Evolutionary conservation across 2,113 vertebrate species (phyloP), one percentile per base, ranked within the genome.

Genomic region (Actinemys pallida): DNA sequence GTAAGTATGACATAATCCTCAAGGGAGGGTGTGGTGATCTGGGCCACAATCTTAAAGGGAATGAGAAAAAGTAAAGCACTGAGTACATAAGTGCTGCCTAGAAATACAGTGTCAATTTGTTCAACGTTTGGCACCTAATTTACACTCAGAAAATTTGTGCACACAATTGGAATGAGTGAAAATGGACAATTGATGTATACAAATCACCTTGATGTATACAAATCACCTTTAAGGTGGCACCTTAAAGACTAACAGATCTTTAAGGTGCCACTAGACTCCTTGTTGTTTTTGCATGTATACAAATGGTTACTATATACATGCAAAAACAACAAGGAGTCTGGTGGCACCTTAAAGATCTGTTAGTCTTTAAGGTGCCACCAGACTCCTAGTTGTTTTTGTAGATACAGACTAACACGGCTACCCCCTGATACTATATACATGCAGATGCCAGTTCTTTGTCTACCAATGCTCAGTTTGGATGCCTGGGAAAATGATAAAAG

Each of bases 81-180:
- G 16, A 72, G 65, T 12, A 45, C 11, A 20, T 42, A 89, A 80
- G 47, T 92, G 65, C 0, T 88, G 1, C 5, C 5, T 13, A 35
- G 20, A 8, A 94, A 31, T 1, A 19, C 29, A 35, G 3, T 24
- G 1, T 3, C 54, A 3, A 0, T 13, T 57, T 86, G 49, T 86
- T 62, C 29, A n/a, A 75, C 80, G 82, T n/a, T 9, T 6, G 80
- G 35, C 10, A n/a, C 83, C 81, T 86, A 47, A 87, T 79, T 2
- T 79, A 7, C 72, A n/a, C 10, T 92, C n/a, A 52, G 49, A 49
- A 86, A 89, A 72, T 59, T 14, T 54, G n/a, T 86, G 90, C 56
- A 86, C 62, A 76, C 31, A 31, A 10, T 53, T 42, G 81, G 27
- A 16, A 94, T 22, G 53, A 93, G 86, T 42, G 8, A 11, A 6